Conservation (phyloP, 2,888 invertebrate species). For the Synanthedon tipuliformis region DNA sequence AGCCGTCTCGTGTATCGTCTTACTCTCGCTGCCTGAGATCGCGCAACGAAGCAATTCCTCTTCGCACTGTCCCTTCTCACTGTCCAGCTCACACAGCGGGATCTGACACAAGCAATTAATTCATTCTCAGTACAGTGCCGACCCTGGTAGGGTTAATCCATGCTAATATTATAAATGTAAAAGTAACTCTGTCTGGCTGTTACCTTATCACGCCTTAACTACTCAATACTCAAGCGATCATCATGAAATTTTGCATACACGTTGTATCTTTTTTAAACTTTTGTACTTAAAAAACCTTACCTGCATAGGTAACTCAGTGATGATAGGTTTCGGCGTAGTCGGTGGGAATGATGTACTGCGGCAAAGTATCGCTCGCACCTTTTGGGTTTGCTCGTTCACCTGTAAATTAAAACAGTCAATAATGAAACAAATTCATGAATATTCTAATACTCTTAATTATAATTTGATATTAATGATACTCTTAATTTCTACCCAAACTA, state of each 20-base stretch:
- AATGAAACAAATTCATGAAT: too few species aligned
- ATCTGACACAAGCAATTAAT: constrained; percentile 49
- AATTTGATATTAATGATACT: too few species aligned
- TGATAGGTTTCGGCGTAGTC: constrained; percentile 86
- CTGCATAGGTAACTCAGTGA: constrained; percentile 79
- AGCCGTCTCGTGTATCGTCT: constrained; percentile 80
- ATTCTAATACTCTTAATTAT: too few species aligned
- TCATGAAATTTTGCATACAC: too few species aligned
- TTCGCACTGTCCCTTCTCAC: constrained; percentile 87
- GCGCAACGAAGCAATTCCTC: constrained; percentile 77
- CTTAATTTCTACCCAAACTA: too few species aligned
- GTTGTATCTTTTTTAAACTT: too few species aligned
- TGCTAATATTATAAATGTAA: too few species aligned
- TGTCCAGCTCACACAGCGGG: constrained; percentile 80
- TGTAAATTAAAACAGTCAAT: constrained; percentile 24
- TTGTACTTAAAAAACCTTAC: constrained; percentile 22
- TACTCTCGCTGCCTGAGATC: constrained; percentile 73
- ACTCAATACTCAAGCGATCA: too few species aligned
- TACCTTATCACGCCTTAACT: too few species aligned
- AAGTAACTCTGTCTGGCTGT: too few species aligned
- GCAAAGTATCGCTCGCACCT: constrained; percentile 85
- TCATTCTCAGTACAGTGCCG: too few species aligned
- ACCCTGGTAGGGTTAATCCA: too few species aligned
- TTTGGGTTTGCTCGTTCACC: constrained; percentile 81
- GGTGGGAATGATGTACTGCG: constrained; percentile 90